Evolutionary conservation across 2,888 invertebrate species (phyloP).

Genomic region (Cabera pusaria): DNA sequence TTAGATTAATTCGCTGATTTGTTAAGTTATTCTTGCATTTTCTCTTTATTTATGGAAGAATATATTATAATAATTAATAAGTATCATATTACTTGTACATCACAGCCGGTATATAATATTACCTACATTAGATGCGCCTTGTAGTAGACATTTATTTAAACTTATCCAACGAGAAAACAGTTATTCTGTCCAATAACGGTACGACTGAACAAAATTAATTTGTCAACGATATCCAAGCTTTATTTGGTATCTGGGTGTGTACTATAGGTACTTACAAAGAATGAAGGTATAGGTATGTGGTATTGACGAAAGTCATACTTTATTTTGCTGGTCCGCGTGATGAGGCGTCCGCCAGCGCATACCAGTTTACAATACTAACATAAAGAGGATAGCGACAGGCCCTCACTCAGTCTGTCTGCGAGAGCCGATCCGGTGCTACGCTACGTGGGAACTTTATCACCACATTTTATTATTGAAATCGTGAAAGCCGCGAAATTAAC

Average conservation of each 20-base stretch:
- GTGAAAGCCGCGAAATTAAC: slow-evolving; percentile 13
- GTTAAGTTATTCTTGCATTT: no score
- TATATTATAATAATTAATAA: no score
- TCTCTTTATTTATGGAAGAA: no score
- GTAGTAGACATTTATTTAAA: no score
- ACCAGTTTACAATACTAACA: slow-evolving; percentile 73
- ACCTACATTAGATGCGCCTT: slow-evolving; percentile 1
- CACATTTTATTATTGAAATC: slow-evolving; percentile 11
- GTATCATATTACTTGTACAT: no score
- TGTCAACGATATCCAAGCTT: slow-evolving; percentile 12
- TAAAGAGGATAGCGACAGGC: slow-evolving; percentile 75
- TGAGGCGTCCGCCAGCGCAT: slow-evolving; percentile 51
- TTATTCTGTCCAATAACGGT: slow-evolving; percentile 11
- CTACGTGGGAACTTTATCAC: slow-evolving; percentile 29
- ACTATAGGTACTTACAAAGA: no score
- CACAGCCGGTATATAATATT: not conserved
- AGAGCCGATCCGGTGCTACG: slow-evolving; percentile 51
- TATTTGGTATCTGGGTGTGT: slow-evolving; percentile 5
- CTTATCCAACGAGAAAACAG: no score
- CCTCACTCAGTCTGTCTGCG: slow-evolving; percentile 70
- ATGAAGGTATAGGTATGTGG: slow-evolving; percentile 1
- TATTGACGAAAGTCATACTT: slow-evolving; percentile 39
- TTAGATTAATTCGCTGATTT: no score
- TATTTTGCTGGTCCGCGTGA: slow-evolving; percentile 50
- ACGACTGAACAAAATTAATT: slow-evolving; percentile 13